These are phyloP conservation scores for Oreortyx pictus DNA, from an alignment of 2,797 vertebrate genomes.

Conservation along the genomic window DNA sequence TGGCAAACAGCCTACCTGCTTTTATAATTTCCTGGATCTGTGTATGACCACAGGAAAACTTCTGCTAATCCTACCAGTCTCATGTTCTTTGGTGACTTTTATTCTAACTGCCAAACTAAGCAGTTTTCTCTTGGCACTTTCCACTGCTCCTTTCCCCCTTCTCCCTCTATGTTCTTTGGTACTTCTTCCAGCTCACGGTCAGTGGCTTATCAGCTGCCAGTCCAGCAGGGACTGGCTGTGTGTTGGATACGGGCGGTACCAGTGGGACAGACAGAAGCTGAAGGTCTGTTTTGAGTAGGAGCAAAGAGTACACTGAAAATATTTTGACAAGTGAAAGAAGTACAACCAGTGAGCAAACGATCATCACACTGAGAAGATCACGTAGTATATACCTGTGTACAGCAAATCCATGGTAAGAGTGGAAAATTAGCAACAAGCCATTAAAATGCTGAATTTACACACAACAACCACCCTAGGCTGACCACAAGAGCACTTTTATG, in stretches of 20 bases:
- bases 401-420: not conserved
- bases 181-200: slow-evolving; percentile 10
- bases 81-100: slow-evolving; percentile 72
- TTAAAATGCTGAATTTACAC: not conserved
- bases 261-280: not conserved
- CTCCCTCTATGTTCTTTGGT: not conserved
- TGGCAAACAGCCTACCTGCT: slow-evolving; percentile 72
- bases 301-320: not conserved
- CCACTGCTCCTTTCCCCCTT: not conserved
- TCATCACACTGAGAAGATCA: not conserved
- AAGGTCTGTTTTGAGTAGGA: not conserved
- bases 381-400: not conserved
- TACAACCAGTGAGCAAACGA: not conserved
- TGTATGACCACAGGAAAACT: slow-evolving; percentile 71
- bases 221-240: not conserved
- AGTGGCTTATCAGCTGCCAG: slow-evolving; percentile 55
- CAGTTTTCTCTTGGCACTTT: slow-evolving; percentile 66
- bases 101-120: slow-evolving; percentile 72
- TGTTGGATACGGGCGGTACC: not conserved
- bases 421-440: not conserved
- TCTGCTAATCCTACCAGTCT: slow-evolving; percentile 74
- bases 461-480: not conserved
- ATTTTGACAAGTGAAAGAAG: not conserved
- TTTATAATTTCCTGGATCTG: slow-evolving; percentile 75
- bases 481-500: not conserved